Evolutionary conservation across 2,113 vertebrate species (phyloP).

Genomic region (Marmota monax): DNA sequence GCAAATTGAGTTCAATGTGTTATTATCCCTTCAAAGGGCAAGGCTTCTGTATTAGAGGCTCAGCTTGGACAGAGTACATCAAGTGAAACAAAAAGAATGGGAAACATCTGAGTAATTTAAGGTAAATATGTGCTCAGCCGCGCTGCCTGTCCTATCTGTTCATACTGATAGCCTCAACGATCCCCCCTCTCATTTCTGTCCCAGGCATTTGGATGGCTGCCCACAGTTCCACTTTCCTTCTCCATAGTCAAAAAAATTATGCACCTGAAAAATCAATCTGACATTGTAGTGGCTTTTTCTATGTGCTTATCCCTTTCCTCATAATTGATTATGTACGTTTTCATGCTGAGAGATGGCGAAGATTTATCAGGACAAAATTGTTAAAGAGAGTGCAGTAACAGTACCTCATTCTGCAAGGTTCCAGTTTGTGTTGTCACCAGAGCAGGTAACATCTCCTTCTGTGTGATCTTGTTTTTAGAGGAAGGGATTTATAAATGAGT

Average conservation of each 20-base stretch:
- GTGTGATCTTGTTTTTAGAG: not conserved
- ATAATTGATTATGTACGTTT: not conserved
- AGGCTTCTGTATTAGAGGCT: not conserved
- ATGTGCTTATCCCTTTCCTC: not conserved
- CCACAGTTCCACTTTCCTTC: not conserved
- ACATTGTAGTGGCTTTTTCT: not conserved
- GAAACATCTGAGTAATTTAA: not conserved
- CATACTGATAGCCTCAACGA: not conserved
- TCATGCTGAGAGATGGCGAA: not conserved
- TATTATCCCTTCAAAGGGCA: not conserved
- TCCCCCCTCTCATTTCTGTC: not conserved
- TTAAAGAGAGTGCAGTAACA: accelerated
- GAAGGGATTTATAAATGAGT: not conserved
- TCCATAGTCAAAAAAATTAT: not conserved
- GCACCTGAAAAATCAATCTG: not conserved
- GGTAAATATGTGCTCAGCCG: not conserved
- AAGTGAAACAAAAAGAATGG: not conserved
- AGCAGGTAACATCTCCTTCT: not conserved
- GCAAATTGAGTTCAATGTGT: not conserved
- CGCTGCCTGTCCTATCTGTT: not conserved
- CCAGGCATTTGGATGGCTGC: not conserved
- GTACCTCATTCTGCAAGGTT: not conserved
- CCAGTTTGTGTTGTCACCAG: not conserved
- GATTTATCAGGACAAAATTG: not conserved
- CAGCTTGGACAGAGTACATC: not conserved